Base-by-base conservation (phyloP, 1,140 invertebrate genomes). In the Heliconius congener region DNA sequence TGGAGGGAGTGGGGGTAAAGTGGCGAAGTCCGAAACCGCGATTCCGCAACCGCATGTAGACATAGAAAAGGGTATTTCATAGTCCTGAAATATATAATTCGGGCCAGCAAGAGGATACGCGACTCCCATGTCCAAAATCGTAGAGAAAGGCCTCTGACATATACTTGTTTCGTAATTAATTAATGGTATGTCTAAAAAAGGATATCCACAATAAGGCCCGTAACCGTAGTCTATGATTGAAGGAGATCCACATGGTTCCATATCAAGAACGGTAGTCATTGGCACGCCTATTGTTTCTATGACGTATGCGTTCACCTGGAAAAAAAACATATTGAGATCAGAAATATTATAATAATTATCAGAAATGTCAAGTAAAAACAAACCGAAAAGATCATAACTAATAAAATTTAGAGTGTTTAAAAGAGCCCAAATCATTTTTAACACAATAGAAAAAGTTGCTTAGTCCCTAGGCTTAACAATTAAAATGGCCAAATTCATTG, bases 1-100 rank as follows among this genome's bases (percentile, higher is more conserved):
- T 16, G 82, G 82, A 30, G 79, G 50, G 23, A 78, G 46, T 13
- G 78, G 76, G 5, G 76, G 76, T 11, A 78, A 71, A 34, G 46
- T 75, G 39, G 60, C 39, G 70, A 23, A 55, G 37, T 39, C 74
- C 9, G 74, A 8, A 8, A 74, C 16, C 3, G n/a, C 27, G 1
- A 75, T 37, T 37, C 34, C 34, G 5, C 34, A 30, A 50, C 52
- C 8, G 50, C 34, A 75, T 66, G 23, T 23, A 30, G 27, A 66
- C 27, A 11, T 30, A n/a, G 27, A 27, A 30, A 13, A 27, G 5
- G 55, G 19, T 27, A 66, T 27, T 16, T 66, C 60, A 30, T 3
- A 66, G 11, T 66, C 60, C 27, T 23, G 9, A n/a, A 66, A 27
- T 46, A 46, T 50, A 50, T 73, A 73, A 19, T 50, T 52, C 8